Base-by-base conservation (phyloP, 2,797 vertebrate genomes). In the Darevskia nairensis region DNA sequence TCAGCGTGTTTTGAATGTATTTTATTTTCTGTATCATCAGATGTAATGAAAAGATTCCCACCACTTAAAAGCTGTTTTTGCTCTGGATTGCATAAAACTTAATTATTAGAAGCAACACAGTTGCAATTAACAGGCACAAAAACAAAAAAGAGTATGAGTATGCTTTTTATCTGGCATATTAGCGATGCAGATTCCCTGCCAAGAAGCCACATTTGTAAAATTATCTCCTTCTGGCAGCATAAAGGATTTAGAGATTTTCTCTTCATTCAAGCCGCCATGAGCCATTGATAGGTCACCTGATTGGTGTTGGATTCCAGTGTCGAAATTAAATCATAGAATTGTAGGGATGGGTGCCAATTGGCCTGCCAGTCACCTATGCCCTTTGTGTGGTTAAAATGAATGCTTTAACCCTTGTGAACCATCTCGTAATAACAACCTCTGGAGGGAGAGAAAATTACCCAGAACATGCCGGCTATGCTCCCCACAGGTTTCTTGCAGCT, bases 161-260 rank as follows among this genome's bases (percentile, higher is more conserved):
- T 50, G 25, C 10, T 84, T 77, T 88, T 85, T 85, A 72, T 80
- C 55, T 88, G 87, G 83, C 71, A 75, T 10, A 84, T 90, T 86
- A 85, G 23, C 90, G 44, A 86, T 39, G 41, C 74, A 83, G 69
- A 59, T 23, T 78, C 88, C 44, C 44, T 80, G 87, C 23, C 66
- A 86, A 74, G 80, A 89, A n/a, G 32, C 2, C 32, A 29, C 83
- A 77, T 89, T 92, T 92, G 71, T 92, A 71, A 91, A 93, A 41
- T 82, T 0, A 86, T 91, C 71, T 89, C 68, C 68, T 9, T 74
- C 23, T 87, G 76, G 44, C 80, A 90, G 64, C 6, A 46, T 35
- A 78, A 84, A 82, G 76, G 66, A 3, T 61, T 80, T 1, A 55
- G 3, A 59, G 23, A 81, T 1, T 66, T 64, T 10, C 86, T 90